phyloP scores from a whole-genome alignment of 2,888 invertebrate species.

The Atrina japonica region DNA sequence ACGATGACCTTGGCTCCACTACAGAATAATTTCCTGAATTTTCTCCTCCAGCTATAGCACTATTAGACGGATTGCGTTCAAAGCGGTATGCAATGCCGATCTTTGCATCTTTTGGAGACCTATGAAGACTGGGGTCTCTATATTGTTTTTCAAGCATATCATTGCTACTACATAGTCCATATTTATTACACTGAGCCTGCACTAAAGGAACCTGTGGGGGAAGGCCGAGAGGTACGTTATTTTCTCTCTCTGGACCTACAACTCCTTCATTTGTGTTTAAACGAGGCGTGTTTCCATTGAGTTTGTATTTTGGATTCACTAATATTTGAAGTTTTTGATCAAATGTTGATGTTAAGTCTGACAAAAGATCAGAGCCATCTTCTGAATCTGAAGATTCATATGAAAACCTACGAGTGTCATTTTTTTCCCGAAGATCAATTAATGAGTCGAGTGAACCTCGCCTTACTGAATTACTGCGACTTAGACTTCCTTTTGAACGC shows the following conservation, averaged over 20 bases:
- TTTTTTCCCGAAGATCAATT: slow-evolving; percentile 80
- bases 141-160: slow-evolving; percentile 61
- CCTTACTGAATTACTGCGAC: slow-evolving; percentile 63
- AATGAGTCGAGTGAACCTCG: slow-evolving; percentile 84
- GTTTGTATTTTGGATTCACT: slow-evolving; percentile 70
- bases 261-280: slow-evolving; percentile 32
- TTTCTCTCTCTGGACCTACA: slow-evolving; percentile 28
- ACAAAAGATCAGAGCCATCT: slow-evolving; percentile 74
- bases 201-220: slow-evolving; percentile 58
- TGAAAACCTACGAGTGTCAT: slow-evolving; percentile 64
- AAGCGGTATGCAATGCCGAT: slow-evolving; percentile 78
- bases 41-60: slow-evolving; percentile 44
- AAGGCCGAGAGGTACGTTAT: slow-evolving; percentile 45
- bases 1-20: slow-evolving; percentile 38
- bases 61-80: slow-evolving; percentile 64
- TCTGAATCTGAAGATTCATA: slow-evolving; percentile 73
- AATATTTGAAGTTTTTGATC: slow-evolving; percentile 76
- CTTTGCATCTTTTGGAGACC: slow-evolving; percentile 70
- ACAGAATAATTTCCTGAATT: slow-evolving; percentile 17
- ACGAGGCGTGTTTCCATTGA: slow-evolving; percentile 48
- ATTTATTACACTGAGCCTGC: slow-evolving; percentile 42
- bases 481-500: slow-evolving; percentile 47
- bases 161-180: slow-evolving; percentile 45
- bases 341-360: slow-evolving; percentile 74
- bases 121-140: slow-evolving; percentile 74